These are phyloP conservation scores for Mellivora capensis DNA, from an alignment of 2,113 vertebrate species.

Conservation along the genomic window DNA sequence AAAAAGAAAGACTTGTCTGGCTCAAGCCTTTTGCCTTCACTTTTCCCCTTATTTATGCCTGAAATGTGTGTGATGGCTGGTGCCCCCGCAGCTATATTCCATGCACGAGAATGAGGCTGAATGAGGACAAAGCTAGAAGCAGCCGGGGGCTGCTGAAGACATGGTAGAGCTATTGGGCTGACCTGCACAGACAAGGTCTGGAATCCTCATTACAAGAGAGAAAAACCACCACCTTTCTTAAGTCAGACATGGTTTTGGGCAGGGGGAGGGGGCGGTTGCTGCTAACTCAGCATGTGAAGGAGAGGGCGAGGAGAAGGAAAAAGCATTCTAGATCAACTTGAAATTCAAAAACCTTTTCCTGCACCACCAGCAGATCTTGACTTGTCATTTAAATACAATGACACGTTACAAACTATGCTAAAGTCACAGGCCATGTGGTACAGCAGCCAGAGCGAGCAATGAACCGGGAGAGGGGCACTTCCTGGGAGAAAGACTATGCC, in stretches of 20 bases:
- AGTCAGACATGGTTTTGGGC: not conserved
- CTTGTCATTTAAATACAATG: not conserved
- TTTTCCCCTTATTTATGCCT: not conserved
- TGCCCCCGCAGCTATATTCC: not conserved
- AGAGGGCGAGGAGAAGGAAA: not conserved
- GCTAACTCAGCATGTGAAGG: not conserved
- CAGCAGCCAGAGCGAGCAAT: not conserved
- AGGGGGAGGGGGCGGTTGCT: not conserved
- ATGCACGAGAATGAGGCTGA: not conserved
- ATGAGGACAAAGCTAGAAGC: not conserved
- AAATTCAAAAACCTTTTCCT: not conserved
- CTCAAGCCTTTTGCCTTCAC: not conserved
- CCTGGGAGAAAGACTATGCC: rapidly evolving
- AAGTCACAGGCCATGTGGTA: not conserved
- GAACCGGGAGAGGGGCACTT: not conserved
- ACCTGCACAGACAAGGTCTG: not conserved
- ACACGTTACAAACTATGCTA: not conserved
- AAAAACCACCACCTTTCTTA: not conserved
- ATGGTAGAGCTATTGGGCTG: not conserved
- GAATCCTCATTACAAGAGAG: not conserved
- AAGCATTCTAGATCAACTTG: not conserved
- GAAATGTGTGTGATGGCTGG: not conserved
- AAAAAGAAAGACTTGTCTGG: not conserved
- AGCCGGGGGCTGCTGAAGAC: not conserved
- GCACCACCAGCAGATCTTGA: not conserved